phyloP scores from a whole-genome alignment of 2,888 invertebrate species.

The Helicoverpa assulta region DNA sequence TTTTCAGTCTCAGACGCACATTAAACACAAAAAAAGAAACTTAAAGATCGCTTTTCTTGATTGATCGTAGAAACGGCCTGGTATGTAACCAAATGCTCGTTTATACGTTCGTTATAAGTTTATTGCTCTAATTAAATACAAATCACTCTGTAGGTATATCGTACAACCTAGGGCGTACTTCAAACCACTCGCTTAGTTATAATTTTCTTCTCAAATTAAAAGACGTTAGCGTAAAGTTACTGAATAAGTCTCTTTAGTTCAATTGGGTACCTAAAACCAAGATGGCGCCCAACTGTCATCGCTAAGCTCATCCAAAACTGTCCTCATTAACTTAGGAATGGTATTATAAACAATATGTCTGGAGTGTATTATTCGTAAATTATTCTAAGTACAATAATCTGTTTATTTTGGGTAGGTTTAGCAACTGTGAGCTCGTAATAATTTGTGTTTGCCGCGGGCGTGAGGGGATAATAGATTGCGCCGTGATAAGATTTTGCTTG shows the following conservation, averaged over 20 bases:
- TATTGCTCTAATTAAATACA: no score
- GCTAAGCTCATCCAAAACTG: constrained; percentile 11
- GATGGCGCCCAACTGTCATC: not conserved
- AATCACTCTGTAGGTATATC: no score
- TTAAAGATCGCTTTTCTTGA: no score
- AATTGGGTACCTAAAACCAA: not conserved
- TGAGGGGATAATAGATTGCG: constrained; percentile 13
- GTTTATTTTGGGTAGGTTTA: constrained; percentile 60
- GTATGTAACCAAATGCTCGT: no score
- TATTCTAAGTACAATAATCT: constrained; percentile 62
- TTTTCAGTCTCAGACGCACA: no score
- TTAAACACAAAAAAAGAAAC: no score
- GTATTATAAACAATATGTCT: constrained; percentile 37
- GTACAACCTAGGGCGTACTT: no score
- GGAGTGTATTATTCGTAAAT: constrained; percentile 51
- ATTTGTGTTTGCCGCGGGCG: constrained; percentile 16
- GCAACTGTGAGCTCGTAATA: constrained; percentile 29
- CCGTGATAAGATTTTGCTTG: constrained; percentile 2
- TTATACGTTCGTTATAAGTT: no score
- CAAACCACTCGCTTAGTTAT: no score
- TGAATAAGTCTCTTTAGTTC: not conserved
- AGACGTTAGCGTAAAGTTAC: not conserved
- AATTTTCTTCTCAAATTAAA: not conserved
- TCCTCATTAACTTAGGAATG: constrained; percentile 31
- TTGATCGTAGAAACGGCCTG: no score